These are phyloP conservation scores for Odontomachus brunneus DNA, from an alignment of 1,140 invertebrate species.

Conservation along the genomic window DNA sequence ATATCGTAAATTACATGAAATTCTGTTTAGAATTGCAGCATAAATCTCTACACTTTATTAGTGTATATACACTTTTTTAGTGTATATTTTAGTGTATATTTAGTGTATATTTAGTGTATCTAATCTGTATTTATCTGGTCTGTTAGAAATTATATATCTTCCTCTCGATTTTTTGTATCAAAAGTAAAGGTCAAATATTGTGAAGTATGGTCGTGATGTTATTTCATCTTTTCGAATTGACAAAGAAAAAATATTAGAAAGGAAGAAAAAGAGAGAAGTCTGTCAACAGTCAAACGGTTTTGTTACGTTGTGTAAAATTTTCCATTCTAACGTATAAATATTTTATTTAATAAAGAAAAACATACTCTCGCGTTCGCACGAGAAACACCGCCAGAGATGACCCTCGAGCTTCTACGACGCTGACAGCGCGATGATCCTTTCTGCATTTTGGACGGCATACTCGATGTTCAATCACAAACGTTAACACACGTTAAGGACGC, in stretches of 20 bases:
- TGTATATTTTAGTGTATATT: too few species aligned
- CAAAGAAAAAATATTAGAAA: background rate
- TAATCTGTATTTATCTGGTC: too few species aligned
- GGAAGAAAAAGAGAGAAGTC: too few species aligned
- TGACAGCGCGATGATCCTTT: slow-evolving; percentile 10
- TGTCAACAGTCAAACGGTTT: background rate
- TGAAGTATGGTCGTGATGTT: background rate
- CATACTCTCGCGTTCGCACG: slow-evolving; percentile 29
- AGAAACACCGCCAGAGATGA: slow-evolving; percentile 12
- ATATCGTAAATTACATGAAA: too few species aligned
- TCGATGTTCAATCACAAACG: background rate
- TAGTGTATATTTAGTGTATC: too few species aligned
- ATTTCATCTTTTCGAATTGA: background rate
- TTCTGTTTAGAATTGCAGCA: too few species aligned
- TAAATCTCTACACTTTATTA: too few species aligned
- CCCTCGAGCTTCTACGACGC: slow-evolving; percentile 6
- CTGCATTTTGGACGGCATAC: slow-evolving; percentile 23
- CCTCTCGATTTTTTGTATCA: background rate
- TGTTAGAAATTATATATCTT: too few species aligned
- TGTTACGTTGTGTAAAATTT: background rate
- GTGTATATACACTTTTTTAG: too few species aligned
- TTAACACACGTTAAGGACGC: background rate
- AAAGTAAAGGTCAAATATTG: background rate
- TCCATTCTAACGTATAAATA: slow-evolving; percentile 3
- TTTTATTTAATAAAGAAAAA: background rate